Evolutionary conservation across 2,113 vertebrate genomes (phyloP).

Genomic region (Odocoileus hemionus): DNA sequence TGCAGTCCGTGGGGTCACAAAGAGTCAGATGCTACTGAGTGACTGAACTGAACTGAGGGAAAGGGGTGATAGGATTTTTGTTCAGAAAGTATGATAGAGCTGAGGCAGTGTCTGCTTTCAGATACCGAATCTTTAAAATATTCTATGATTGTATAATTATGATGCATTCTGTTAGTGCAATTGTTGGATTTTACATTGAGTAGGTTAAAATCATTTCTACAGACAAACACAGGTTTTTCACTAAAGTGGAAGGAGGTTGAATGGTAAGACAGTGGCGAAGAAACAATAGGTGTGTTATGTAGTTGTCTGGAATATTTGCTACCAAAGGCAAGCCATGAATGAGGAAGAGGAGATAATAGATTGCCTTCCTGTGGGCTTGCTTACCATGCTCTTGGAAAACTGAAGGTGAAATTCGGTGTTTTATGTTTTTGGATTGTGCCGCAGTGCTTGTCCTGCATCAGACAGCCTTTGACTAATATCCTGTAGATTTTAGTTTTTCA

Average conservation of each 20-base stretch:
- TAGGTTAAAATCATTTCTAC: background rate
- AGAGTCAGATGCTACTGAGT: background rate
- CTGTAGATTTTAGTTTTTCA: background rate
- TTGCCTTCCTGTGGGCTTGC: background rate
- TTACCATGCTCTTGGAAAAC: background rate
- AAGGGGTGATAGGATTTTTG: background rate
- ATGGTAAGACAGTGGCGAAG: background rate
- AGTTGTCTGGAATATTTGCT: background rate
- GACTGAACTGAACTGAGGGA: background rate
- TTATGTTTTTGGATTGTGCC: background rate
- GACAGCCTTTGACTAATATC: background rate
- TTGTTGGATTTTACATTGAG: background rate
- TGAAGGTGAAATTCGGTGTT: background rate
- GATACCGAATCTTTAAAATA: background rate
- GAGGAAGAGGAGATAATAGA: background rate
- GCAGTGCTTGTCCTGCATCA: background rate
- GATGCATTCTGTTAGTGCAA: background rate
- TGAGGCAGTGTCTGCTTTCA: background rate
- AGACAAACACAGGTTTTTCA: background rate
- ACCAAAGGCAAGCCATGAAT: background rate
- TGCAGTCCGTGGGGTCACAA: background rate
- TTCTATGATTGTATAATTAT: background rate
- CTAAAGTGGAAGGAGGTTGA: background rate
- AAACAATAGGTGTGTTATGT: background rate
- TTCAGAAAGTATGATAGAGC: background rate